Conservation (phyloP, 2,797 vertebrate species). For the Bufotes viridis region DNA sequence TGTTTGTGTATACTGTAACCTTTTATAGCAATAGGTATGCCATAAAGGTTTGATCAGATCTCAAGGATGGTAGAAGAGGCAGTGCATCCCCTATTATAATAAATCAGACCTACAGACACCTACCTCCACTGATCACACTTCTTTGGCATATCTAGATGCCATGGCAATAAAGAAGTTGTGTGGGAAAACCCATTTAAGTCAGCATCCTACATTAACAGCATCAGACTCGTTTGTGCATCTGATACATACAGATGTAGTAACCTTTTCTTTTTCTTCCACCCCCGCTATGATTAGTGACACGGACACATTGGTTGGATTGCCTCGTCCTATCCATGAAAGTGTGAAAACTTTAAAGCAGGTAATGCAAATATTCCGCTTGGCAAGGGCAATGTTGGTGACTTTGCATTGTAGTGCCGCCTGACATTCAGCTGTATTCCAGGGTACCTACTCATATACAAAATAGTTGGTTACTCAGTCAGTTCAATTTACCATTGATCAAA, state of each 20-base stretch:
- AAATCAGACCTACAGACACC: background rate
- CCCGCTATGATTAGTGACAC: constrained; percentile 81
- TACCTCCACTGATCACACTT: background rate
- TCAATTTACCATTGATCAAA: too few relatives aligned
- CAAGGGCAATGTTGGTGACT: too few relatives aligned
- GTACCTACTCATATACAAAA: too few relatives aligned
- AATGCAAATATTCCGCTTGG: background rate
- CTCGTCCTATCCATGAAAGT: constrained; percentile 94
- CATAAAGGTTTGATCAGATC: background rate
- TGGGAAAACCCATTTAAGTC: background rate
- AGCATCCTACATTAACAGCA: background rate
- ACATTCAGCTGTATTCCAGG: too few relatives aligned
- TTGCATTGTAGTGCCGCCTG: too few relatives aligned
- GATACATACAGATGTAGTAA: background rate
- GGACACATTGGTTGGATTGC: constrained; percentile 92
- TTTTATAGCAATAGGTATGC: background rate
- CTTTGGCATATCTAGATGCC: background rate
- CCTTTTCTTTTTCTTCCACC: background rate
- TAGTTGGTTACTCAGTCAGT: too few relatives aligned
- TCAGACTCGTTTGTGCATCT: background rate
- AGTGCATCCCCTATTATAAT: background rate
- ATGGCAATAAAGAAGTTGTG: background rate
- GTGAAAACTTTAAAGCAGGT: constrained; percentile 98
- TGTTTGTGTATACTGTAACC: too few relatives aligned
- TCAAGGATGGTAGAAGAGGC: background rate